Conservation (phyloP, 2,113 vertebrate genomes). For the Halcyon malimbica region DNA sequence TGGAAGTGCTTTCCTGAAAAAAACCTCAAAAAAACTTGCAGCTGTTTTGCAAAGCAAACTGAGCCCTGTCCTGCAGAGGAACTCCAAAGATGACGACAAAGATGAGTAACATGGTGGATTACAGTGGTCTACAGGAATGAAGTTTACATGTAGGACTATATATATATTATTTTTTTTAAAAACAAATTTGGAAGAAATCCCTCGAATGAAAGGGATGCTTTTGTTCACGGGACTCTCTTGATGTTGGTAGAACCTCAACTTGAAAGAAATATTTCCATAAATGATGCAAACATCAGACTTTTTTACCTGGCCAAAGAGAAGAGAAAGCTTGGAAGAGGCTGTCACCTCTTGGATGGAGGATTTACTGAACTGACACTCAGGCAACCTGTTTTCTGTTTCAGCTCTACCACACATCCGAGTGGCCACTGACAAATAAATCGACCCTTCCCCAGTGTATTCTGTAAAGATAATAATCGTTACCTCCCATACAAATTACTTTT, state of each 20-base stretch:
- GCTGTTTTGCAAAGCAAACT: slow-evolving; percentile 80
- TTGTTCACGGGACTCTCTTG: not conserved
- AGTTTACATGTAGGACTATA: slow-evolving; percentile 28
- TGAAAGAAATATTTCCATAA: not conserved
- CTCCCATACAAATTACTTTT: not conserved
- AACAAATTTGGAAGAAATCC: not conserved
- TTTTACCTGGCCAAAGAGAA: not conserved
- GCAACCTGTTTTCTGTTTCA: not conserved
- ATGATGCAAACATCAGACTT: not conserved
- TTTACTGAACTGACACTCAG: not conserved
- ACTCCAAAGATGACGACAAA: slow-evolving; percentile 46
- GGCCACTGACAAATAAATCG: not conserved
- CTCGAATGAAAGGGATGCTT: not conserved
- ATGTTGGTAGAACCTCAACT: not conserved
- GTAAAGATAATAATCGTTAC: not conserved
- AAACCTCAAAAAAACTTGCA: slow-evolving; percentile 82
- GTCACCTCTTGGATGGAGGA: not conserved
- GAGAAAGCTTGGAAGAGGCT: not conserved
- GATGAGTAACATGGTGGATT: slow-evolving; percentile 5
- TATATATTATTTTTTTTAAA: slow-evolving; percentile 39
- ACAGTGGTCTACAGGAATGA: not conserved
- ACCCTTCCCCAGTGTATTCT: not conserved
- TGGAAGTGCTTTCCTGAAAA: slow-evolving; percentile 77
- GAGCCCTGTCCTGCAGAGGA: slow-evolving; percentile 61
- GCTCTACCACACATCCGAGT: not conserved